Evolutionary conservation across 2,888 invertebrate species (phyloP), one percentile per base, ranked within the genome.

Genomic region (Protonemura montana): DNA sequence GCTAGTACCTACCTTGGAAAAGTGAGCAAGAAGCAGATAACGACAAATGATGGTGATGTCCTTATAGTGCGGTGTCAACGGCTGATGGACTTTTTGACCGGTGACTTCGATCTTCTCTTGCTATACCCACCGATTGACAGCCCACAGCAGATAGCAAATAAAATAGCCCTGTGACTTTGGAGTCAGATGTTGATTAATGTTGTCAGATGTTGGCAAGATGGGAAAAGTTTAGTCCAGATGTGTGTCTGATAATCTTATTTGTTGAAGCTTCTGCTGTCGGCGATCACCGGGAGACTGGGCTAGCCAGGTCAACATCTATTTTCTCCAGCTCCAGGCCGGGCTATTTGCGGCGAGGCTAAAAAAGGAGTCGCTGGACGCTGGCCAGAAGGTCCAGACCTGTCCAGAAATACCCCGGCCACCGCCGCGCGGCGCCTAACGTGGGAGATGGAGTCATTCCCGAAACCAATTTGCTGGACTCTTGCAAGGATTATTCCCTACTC

Each of bases 321-420:
- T 83, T 84, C 84, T 84, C 84, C 84, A 84, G 84, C 84, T 84
- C 84, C 84, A 84, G 84, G 59, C 28, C 59, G 21, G 35, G 30
- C 84, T 84, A 84, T 84, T 84, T 84, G 21, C 59, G 29, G 26
- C 59, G 28, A 26, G 26, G 84, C 84, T 84, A 84, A 42, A 84
- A 84, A 76, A 76, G 84, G 84, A 84, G 76, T 84, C 28, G 78
- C 27, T 78, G 78, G 78, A 78, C 78, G 27, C 26, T 27, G 78
- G 78, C 78, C 26, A 78, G 78, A 78, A 59, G 59, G 59, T 59
- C 59, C 59, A 59, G 59, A 59, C 16, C 41, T 59, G 59, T 59
- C 59, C 59, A 59, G 59, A 59, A 59, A 59, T 59, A 59, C 59
- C 59, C 59, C 21, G 59, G 59, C 59, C 59, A 16, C 59, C 59